Conservation (phyloP, 2,113 vertebrate genomes). For the Panthera uncia region DNA sequence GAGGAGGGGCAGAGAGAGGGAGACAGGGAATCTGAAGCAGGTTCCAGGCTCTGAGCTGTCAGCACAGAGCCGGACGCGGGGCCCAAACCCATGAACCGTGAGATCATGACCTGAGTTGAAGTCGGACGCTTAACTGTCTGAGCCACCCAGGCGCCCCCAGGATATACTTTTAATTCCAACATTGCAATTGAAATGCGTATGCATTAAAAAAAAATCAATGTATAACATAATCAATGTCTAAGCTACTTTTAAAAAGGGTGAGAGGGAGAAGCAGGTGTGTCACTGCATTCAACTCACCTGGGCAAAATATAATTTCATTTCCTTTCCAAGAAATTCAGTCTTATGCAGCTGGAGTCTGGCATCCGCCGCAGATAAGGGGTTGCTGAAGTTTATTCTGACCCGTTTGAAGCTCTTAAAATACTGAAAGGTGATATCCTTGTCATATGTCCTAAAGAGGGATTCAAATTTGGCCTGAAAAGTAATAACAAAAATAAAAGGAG, state of each 20-base stretch:
- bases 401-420: constrained; percentile 98
- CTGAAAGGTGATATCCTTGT: constrained; percentile 94
- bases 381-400: constrained; percentile 95
- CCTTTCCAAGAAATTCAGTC: constrained; percentile 94
- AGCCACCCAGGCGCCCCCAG: too few species aligned
- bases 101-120: too few species aligned
- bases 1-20: too few species aligned
- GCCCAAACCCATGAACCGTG: too few species aligned
- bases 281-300: constrained; percentile 86
- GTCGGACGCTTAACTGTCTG: too few species aligned
- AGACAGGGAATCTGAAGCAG: too few species aligned
- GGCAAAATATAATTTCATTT: constrained; percentile 96
- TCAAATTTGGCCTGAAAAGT: constrained; percentile 92
- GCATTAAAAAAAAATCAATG: background rate
- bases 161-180: background rate
- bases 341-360: constrained; percentile 93
- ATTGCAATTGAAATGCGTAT: background rate
- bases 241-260: background rate
- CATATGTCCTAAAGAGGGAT: constrained; percentile 91
- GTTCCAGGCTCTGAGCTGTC: too few species aligned
- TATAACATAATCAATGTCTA: fast-evolving
- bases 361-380: constrained; percentile 91
- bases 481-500: background rate
- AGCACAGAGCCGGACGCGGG: too few species aligned
- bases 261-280: fast-evolving